phyloP scores from a whole-genome alignment of 2,888 invertebrate genomes.

The Pycnomerus fuliginosus region DNA sequence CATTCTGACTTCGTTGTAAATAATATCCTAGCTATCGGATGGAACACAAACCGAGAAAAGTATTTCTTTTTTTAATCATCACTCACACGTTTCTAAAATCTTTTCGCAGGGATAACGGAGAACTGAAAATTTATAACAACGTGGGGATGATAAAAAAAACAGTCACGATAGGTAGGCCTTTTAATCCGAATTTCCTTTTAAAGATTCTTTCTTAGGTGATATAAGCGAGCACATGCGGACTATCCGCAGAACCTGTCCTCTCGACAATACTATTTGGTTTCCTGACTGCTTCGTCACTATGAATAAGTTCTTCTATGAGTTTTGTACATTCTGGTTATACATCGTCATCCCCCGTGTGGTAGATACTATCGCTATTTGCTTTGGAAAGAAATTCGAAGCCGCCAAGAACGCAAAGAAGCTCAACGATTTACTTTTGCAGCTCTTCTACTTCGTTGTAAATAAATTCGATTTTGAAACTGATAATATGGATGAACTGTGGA shows the following conservation, averaged over 20 bases:
- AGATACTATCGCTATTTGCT: no score
- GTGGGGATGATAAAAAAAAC: neutral
- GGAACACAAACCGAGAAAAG: neutral
- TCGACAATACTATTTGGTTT: neutral
- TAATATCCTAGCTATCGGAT: neutral
- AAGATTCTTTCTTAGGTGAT: no score
- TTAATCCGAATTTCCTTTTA: neutral
- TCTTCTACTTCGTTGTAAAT: neutral
- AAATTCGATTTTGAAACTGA: neutral
- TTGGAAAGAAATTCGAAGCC: no score
- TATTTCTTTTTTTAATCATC: no score
- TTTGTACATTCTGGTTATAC: no score
- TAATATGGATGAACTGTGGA: slow-evolving; percentile 3
- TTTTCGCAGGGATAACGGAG: no score
- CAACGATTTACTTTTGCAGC: neutral
- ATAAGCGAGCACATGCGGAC: no score
- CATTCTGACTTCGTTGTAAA: neutral
- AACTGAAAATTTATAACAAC: neutral
- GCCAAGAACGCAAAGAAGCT: neutral
- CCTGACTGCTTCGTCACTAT: neutral
- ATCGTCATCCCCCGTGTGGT: no score
- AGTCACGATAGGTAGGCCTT: no score
- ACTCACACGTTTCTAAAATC: no score
- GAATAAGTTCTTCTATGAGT: neutral
- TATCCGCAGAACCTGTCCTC: neutral